A percentile compares a stretch with the other conserved stretches of the same genome.
phyloP scores from a whole-genome alignment of 2,888 invertebrate species.

The Phyllotreta cruciferae region DNA sequence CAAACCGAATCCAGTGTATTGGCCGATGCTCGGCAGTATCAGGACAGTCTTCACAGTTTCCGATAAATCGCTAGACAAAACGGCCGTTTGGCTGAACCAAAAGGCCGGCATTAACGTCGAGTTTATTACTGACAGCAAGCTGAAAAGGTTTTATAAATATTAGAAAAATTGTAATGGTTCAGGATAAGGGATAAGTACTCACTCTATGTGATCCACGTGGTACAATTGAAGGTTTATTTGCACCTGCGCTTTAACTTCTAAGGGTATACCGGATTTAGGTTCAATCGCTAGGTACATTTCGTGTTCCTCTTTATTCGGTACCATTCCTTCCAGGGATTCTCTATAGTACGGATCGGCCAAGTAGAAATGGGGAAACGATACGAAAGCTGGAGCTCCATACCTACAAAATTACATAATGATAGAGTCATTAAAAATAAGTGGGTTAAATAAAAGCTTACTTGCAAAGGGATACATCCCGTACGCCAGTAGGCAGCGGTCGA shows the following conservation, averaged over 20 bases:
- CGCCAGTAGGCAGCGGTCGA: constrained; percentile 64
- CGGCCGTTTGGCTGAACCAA: constrained; percentile 77
- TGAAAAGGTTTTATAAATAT: constrained; percentile 52
- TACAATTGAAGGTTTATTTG: constrained; percentile 77
- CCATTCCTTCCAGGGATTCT: constrained; percentile 70
- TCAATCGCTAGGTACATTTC: constrained; percentile 74
- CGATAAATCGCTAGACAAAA: constrained; percentile 67
- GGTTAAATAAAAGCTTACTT: constrained; percentile 47
- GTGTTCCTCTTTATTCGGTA: constrained; percentile 70
- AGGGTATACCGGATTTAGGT: constrained; percentile 80
- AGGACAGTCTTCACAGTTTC: constrained; percentile 63
- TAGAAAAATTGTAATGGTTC: background rate
- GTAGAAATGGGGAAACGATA: constrained; percentile 84
- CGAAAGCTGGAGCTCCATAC: constrained; percentile 81
- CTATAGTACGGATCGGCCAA: constrained; percentile 73
- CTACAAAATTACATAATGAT: constrained; percentile 60
- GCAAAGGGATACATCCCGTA: constrained; percentile 76
- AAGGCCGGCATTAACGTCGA: constrained; percentile 74
- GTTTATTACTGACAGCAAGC: constrained; percentile 65
- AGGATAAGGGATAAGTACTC: constrained; percentile 52
- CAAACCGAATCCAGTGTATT: constrained; percentile 65
- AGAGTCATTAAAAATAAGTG: background rate
- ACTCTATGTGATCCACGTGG: constrained; percentile 64
- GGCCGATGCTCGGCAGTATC: constrained; percentile 63
- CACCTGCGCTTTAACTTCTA: constrained; percentile 73